Evolutionary conservation across 2,797 vertebrate species (phyloP).

Genomic region (Phataginus tetradactyla): DNA sequence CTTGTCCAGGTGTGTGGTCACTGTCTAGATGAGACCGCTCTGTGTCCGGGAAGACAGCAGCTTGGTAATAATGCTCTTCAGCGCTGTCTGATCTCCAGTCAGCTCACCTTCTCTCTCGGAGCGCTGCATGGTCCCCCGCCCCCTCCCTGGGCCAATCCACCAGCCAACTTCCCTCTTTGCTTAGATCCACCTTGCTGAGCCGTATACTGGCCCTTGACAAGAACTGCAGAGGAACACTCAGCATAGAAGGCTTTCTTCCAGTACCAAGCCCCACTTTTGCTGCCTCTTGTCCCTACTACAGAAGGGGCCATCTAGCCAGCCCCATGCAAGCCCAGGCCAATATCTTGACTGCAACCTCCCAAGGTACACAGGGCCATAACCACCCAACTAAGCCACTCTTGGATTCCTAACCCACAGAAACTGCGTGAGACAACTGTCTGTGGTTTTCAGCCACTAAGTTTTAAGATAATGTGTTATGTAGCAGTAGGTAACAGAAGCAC

Average conservation of each 20-base stretch:
- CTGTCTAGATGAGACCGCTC: background rate
- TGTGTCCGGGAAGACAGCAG: background rate
- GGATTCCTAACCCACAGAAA: background rate
- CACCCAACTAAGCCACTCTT: background rate
- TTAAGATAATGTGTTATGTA: background rate
- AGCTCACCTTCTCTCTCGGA: fast-evolving
- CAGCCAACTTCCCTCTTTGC: background rate
- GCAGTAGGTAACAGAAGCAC: background rate
- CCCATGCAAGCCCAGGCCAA: background rate
- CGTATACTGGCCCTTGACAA: background rate
- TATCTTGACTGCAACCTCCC: background rate
- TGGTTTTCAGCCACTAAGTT: background rate
- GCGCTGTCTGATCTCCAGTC: background rate
- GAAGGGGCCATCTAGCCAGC: background rate
- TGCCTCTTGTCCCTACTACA: background rate
- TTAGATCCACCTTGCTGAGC: background rate
- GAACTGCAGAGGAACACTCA: background rate
- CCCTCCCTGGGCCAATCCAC: background rate
- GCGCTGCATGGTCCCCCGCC: background rate
- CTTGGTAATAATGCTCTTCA: background rate
- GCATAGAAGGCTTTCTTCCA: background rate
- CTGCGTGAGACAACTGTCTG: background rate
- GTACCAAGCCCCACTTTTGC: background rate
- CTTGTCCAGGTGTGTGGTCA: background rate
- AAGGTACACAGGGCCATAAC: background rate